Base-by-base conservation (phyloP, 2,888 invertebrate genomes). In the Andricus curvator region DNA sequence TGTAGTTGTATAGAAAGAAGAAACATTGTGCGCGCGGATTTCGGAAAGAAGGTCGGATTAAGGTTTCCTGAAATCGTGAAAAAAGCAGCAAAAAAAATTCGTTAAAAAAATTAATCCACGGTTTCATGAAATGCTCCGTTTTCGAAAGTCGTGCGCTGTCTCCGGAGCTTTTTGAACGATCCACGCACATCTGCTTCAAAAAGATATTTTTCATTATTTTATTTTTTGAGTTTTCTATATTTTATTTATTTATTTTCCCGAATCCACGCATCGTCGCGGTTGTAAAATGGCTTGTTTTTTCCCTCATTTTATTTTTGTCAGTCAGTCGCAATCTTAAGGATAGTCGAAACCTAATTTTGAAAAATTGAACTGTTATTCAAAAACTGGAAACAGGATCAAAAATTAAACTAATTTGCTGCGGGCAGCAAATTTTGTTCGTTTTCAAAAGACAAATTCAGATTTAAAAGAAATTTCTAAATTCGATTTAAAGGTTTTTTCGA, bases 251-350 rank as follows among this genome's bases (percentile, higher is more conserved):
- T 84, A 85, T 86, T 86, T 86, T 87, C 60, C 77, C 78, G 79
- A 83, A 78, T 84, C 76, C 80, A 81, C 78, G 60, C 80, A 68
- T 85, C 83, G 84, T 81, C 82, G 56, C 82, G 85, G 85, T 89
- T 88, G 89, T 89, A 89, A 89, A 88, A 88, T 89, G 87, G 88
- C 88, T 85, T 88, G 86, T 87, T 89, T 86, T 85, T 85, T 86
- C 86, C 83, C 84, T 86, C 85, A 84, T 89, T 87, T 89, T 88
- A 88, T 88, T 88, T 87, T 86, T 85, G 85, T 86, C 86, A 86
- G 86, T 82, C 83, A 29, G 2, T 25, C 3, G 29, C 56, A 74
- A 74, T 74, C 74, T 51, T 74, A 56, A 37, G 6, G 13, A 56
- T n/a, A n/a, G 29, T 81, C 62, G 29, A 70, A 65, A 33, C 2